phyloP scores from a whole-genome alignment of 2,113 vertebrate genomes.

The Lethenteron reissneri region DNA sequence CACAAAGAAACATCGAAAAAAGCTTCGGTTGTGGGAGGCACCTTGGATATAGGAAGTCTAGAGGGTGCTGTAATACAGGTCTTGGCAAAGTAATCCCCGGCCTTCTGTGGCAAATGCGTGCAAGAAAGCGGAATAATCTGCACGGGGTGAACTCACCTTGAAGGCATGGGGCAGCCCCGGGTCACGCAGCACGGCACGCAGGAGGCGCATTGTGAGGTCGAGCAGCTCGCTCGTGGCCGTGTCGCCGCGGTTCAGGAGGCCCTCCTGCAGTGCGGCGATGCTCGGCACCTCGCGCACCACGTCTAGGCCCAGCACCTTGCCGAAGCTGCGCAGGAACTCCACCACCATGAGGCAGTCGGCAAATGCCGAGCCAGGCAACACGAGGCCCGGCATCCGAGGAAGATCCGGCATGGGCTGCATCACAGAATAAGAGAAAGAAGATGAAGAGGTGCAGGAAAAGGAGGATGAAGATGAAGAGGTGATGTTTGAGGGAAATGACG shows the following conservation, averaged over 20 bases:
- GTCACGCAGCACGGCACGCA: slow-evolving; percentile 60
- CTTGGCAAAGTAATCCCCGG: too few relatives aligned
- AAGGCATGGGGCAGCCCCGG: slow-evolving; percentile 59
- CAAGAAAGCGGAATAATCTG: too few relatives aligned
- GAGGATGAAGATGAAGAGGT: too few relatives aligned
- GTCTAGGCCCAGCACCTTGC: slow-evolving; percentile 65
- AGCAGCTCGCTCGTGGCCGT: slow-evolving; percentile 43
- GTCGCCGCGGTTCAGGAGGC: slow-evolving; percentile 52
- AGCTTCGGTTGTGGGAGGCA: not conserved
- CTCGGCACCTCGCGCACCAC: slow-evolving; percentile 35
- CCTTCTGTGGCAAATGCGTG: too few relatives aligned
- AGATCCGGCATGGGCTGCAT: slow-evolving; percentile 58
- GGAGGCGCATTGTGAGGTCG: slow-evolving; percentile 61
- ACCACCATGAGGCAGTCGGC: slow-evolving; percentile 76
- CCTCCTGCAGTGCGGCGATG: slow-evolving; percentile 52
- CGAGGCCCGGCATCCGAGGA: slow-evolving; percentile 49
- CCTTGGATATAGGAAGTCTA: too few relatives aligned
- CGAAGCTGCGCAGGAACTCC: slow-evolving; percentile 72
- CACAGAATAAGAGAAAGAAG: slow-evolving; percentile 7
- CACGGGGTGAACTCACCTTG: slow-evolving; percentile 33
- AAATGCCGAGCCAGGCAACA: slow-evolving; percentile 48
- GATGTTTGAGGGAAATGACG: too few relatives aligned
- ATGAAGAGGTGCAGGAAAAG: too few relatives aligned
- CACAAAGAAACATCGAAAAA: not conserved
- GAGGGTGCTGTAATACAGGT: too few relatives aligned